Conservation (phyloP, 2,797 vertebrate genomes). For the Podarcis lilfordi region DNA sequence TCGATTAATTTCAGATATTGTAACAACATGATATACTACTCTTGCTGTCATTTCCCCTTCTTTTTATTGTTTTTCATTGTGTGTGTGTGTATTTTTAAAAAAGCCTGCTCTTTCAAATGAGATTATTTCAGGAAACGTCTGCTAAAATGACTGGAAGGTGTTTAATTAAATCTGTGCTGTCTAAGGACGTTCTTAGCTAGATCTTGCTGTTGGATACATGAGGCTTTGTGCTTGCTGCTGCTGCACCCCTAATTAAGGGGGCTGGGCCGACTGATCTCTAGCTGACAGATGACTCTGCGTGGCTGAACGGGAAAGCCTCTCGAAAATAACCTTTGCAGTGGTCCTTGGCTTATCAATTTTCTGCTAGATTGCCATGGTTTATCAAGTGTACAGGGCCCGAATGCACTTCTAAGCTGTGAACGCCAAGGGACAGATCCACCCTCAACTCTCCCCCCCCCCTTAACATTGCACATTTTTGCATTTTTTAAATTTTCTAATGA, state of each 20-base stretch:
- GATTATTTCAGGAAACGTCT: conserved; percentile 69
- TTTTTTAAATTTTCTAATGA: not conserved
- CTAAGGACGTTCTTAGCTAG: conserved; percentile 59
- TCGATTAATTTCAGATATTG: conserved; percentile 67
- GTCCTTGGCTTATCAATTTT: conserved; percentile 51
- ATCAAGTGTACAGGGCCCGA: conserved; percentile 31
- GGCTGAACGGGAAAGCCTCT: conserved; percentile 35
- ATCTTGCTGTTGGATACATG: conserved; percentile 29
- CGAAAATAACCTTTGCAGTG: conserved; percentile 42
- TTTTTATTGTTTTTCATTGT: conserved; percentile 27
- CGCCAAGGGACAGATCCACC: not conserved
- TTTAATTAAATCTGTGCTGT: conserved; percentile 66
- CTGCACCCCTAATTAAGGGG: conserved; percentile 80
- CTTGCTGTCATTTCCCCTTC: conserved; percentile 57
- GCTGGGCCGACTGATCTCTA: conserved; percentile 75
- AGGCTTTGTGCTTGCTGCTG: conserved; percentile 46
- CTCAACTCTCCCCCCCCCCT: not conserved
- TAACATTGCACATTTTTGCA: not conserved
- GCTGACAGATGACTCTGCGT: conserved; percentile 81
- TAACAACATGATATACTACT: conserved; percentile 76
- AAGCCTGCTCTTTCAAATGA: conserved; percentile 66
- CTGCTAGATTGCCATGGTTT: conserved; percentile 55
- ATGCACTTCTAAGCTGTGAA: conserved; percentile 21
- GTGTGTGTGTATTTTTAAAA: not conserved
- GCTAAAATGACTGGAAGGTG: conserved; percentile 64